Conservation (phyloP, 2,888 invertebrate genomes). For the Cylindroiulus punctatus region DNA sequence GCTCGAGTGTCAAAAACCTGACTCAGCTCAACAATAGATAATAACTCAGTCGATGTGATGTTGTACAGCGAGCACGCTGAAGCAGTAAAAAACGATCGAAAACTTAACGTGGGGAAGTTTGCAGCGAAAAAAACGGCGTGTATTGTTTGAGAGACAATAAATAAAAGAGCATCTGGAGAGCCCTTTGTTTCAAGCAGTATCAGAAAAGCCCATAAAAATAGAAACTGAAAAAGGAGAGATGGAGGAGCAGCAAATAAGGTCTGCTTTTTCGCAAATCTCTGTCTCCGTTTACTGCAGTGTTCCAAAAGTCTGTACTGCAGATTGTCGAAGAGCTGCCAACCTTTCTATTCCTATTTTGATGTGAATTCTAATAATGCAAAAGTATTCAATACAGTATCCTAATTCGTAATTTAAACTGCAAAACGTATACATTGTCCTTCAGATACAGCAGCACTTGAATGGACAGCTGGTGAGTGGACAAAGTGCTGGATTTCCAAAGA, state of each 20-base stretch:
- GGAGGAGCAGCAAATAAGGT: background rate
- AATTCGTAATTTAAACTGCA: too few species aligned
- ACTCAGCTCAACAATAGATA: conserved; percentile 11
- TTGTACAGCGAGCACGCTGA: conserved; percentile 7
- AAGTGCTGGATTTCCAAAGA: background rate
- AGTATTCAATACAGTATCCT: too few species aligned
- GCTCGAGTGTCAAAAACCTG: conserved; percentile 10
- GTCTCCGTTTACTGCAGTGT: background rate
- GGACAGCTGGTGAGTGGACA: conserved; percentile 2
- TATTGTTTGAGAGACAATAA: background rate
- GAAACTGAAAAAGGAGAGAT: background rate
- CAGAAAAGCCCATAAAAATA: background rate
- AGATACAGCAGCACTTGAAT: background rate
- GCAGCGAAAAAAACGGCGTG: background rate
- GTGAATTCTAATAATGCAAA: too few species aligned
- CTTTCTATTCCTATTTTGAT: too few species aligned
- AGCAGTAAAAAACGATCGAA: conserved; percentile 11
- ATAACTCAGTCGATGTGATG: background rate
- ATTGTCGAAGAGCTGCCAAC: too few species aligned
- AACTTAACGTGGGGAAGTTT: background rate
- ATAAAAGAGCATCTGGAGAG: conserved; percentile 8
- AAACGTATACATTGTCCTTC: background rate
- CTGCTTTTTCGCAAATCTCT: background rate
- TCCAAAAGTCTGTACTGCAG: background rate
- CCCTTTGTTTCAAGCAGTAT: conserved; percentile 18